A percentile compares a stretch with the other conserved stretches of the same genome.
phyloP scores from a whole-genome alignment of 2,888 invertebrate species.

The Adelognathus sp. region DNA sequence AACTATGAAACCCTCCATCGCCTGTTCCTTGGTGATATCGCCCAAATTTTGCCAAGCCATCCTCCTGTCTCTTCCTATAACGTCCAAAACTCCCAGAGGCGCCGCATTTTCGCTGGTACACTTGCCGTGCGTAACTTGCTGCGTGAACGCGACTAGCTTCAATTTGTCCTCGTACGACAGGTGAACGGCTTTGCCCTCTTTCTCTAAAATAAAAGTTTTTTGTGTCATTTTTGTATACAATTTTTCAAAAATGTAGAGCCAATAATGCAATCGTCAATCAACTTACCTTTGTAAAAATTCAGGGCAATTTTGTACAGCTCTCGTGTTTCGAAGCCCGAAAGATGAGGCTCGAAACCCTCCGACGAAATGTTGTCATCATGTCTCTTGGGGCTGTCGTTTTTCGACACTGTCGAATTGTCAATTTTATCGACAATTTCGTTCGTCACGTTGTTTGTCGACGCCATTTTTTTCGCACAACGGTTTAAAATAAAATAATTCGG shows the following conservation, averaged over 20 bases:
- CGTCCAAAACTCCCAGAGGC: slow-evolving; percentile 95
- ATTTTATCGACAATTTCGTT: slow-evolving; percentile 69
- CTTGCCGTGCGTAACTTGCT: slow-evolving; percentile 94
- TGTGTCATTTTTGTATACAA: neutral
- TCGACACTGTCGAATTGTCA: slow-evolving; percentile 67
- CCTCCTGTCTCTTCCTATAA: slow-evolving; percentile 96
- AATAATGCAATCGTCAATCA: neutral
- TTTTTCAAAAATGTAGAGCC: neutral
- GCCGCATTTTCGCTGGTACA: slow-evolving; percentile 88
- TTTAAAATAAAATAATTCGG: slow-evolving; percentile 62
- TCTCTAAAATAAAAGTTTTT: slow-evolving; percentile 86
- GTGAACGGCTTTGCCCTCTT: slow-evolving; percentile 98
- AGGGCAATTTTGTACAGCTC: slow-evolving; percentile 95
- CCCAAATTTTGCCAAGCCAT: slow-evolving; percentile 97
- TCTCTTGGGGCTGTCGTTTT: slow-evolving; percentile 55
- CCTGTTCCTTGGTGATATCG: slow-evolving; percentile 91
- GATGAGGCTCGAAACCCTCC: slow-evolving; percentile 71
- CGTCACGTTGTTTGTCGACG: slow-evolving; percentile 71
- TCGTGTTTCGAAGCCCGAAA: slow-evolving; percentile 81
- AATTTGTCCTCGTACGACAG: slow-evolving; percentile 96
- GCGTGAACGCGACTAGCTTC: slow-evolving; percentile 94
- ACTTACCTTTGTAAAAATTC: slow-evolving; percentile 95
- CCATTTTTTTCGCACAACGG: slow-evolving; percentile 77
- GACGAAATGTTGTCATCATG: slow-evolving; percentile 68
- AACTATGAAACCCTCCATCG: slow-evolving; percentile 96